Evolutionary conservation across 2,113 vertebrate genomes (phyloP), one percentile per base, ranked within the genome.

Genomic region (Ammodramus savannarum): DNA sequence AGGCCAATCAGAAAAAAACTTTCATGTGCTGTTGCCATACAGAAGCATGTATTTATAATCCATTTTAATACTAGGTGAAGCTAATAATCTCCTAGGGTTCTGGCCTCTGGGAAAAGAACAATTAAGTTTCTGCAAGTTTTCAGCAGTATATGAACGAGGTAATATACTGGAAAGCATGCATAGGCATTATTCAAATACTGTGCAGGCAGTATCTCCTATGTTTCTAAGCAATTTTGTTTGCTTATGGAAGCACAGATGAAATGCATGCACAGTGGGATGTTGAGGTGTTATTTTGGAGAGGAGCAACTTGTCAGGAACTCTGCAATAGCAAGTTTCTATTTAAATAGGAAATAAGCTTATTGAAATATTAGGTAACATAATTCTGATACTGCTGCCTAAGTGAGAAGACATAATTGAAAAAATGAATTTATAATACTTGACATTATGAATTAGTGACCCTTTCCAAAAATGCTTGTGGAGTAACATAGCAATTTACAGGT

Each of bases 151-250:
- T 80, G 63, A 71, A 86, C 71, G 73, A 93, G 61, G 31, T 81
- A 84, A 81, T 90, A 77, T 25, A 58, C 38, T 31, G 59, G 49
- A 94, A 91, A 90, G 51, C 54, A 12, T 22, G 32, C 49, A 18
- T 4, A 89, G 52, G 58, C 74, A 44, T 75, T 94, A 89, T 87
- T 94, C 71, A 87, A n/a, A 79, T 85, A 57, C 22, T 18, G 10
- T 68, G 22, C 36, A 17, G 49, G 54, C 66, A 82, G 0, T 51
- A 46, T 76, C 54, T 82, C 27, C 29, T 69, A 1, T 43, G 52
- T 92, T 94, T 92, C 81, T 62, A 85, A 95, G 76, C 76, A 92
- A 25, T 85, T 93, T 84, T 93, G 19, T 67, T 88, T 95, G 76
- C 73, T 89, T 93, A 32, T 81, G 69, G 58, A 72, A 93, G 39